Percentiles rank a stretch among this genome's conserved stretches.
These are phyloP conservation scores for Setipinna tenuifilis DNA, from an alignment of 2,797 vertebrate genomes.

Conservation along the genomic window DNA sequence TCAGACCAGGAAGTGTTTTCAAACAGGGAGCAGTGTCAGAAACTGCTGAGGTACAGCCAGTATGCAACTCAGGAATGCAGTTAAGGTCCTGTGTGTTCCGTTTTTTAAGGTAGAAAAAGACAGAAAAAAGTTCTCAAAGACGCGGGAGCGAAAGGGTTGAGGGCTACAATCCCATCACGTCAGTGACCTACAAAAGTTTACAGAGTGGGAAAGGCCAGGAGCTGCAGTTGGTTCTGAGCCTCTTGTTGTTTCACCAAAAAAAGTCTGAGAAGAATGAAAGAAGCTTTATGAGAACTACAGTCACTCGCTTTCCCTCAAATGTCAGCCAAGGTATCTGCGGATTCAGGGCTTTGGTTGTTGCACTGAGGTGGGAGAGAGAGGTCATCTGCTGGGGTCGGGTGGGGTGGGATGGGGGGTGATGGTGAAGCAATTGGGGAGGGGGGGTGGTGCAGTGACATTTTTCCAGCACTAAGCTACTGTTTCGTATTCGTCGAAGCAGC, in stretches of 20 bases:
- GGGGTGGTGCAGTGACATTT: neutral
- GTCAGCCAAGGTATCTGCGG: slow-evolving; percentile 8
- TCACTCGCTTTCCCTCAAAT: slow-evolving; percentile 19
- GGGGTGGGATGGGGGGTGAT: neutral
- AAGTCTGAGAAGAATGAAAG: neutral
- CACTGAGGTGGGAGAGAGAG: neutral
- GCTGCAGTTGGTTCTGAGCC: neutral
- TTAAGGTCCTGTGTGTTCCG: neutral
- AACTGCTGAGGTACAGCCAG: neutral
- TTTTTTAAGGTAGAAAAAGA: neutral
- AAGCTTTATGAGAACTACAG: slow-evolving; percentile 7
- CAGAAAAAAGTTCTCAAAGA: neutral
- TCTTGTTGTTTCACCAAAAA: slow-evolving; percentile 8
- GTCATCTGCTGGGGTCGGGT: neutral
- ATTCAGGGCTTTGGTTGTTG: neutral
- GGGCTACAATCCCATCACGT: neutral
- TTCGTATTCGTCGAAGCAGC: too few species aligned
- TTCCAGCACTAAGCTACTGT: neutral
- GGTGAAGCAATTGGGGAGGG: neutral
- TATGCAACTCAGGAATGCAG: neutral
- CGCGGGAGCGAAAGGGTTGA: neutral
- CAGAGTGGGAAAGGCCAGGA: neutral
- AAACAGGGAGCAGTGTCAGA: too few species aligned
- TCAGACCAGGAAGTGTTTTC: too few species aligned
- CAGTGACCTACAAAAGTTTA: neutral